Evolutionary conservation across 1,140 invertebrate species (phyloP).

Genomic region (Laupala kohalensis): DNA sequence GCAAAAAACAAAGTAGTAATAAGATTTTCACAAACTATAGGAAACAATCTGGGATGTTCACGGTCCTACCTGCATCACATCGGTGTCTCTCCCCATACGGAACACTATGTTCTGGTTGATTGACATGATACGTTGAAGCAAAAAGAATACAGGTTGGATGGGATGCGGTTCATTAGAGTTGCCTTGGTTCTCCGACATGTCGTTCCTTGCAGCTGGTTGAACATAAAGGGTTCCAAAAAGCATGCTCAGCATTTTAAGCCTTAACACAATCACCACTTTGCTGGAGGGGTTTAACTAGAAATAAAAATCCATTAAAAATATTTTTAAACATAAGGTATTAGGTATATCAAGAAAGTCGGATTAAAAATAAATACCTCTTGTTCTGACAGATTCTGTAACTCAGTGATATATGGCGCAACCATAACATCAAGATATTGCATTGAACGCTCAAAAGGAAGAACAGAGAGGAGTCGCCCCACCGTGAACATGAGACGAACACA

Average conservation of each 20-base stretch:
- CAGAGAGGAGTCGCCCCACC: conserved; percentile 57
- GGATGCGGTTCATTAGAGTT: conserved; percentile 17
- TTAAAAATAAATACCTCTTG: conserved; percentile 2
- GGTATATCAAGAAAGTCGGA: not conserved
- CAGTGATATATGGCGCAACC: conserved; percentile 48
- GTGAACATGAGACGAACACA: conserved; percentile 60
- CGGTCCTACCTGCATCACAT: conserved; percentile 44
- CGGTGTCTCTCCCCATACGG: conserved; percentile 38
- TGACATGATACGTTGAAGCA: conserved; percentile 46
- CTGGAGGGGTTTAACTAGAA: conserved; percentile 31
- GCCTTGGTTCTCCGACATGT: not conserved
- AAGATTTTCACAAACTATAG: not conserved
- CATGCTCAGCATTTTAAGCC: conserved; percentile 54
- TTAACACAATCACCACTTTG: conserved; percentile 34
- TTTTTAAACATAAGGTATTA: not conserved
- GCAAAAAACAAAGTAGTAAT: conserved; percentile 16
- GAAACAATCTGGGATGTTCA: not conserved
- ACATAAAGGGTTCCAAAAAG: conserved; percentile 51
- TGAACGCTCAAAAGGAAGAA: conserved; percentile 46
- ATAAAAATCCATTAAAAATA: not conserved
- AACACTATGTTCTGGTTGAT: conserved; percentile 37
- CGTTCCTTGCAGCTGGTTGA: conserved; percentile 20
- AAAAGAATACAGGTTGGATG: conserved; percentile 35
- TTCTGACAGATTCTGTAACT: conserved; percentile 38
- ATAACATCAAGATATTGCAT: conserved; percentile 54